Percentiles rank a stretch among this genome's conserved stretches.
Evolutionary conservation across 2,888 invertebrate genomes (phyloP).

Genomic region (Trachelus tabidus): DNA sequence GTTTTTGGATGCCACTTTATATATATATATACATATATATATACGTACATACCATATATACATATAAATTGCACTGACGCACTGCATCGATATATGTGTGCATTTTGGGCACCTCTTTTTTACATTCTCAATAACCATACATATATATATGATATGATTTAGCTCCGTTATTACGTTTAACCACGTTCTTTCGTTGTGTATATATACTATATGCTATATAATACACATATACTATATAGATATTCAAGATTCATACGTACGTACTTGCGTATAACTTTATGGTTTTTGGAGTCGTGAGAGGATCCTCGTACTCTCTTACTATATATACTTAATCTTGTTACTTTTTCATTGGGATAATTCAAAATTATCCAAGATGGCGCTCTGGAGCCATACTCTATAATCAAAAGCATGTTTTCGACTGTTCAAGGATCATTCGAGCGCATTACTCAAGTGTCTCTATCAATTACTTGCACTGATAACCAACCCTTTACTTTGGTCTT

Average conservation of each 20-base stretch:
- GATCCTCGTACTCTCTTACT: neutral
- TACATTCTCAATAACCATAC: conserved; percentile 56
- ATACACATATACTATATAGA: neutral
- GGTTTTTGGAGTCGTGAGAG: neutral
- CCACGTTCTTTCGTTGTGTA: neutral
- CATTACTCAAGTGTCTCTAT: neutral
- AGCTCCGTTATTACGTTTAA: conserved; percentile 44
- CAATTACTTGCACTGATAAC: conserved; percentile 18
- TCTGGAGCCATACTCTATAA: neutral
- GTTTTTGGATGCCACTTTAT: conserved; percentile 65
- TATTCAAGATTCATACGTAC: neutral
- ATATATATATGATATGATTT: conserved; percentile 24
- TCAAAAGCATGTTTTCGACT: conserved; percentile 53
- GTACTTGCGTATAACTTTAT: neutral
- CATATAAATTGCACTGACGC: conserved; percentile 65
- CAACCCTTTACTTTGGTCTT: neutral
- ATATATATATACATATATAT: conserved; percentile 51
- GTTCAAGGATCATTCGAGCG: conserved; percentile 49
- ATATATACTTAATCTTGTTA: neutral
- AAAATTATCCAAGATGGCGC: neutral
- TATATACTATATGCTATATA: conserved; percentile 2
- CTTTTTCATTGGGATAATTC: neutral
- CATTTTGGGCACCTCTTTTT: conserved; percentile 66
- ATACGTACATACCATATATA: conserved; percentile 41
- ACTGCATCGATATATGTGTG: conserved; percentile 66